Percentiles rank a stretch among this genome's conserved stretches.
phyloP scores from a whole-genome alignment of 2,113 vertebrate species.

The Sakesphorus luctuosus region DNA sequence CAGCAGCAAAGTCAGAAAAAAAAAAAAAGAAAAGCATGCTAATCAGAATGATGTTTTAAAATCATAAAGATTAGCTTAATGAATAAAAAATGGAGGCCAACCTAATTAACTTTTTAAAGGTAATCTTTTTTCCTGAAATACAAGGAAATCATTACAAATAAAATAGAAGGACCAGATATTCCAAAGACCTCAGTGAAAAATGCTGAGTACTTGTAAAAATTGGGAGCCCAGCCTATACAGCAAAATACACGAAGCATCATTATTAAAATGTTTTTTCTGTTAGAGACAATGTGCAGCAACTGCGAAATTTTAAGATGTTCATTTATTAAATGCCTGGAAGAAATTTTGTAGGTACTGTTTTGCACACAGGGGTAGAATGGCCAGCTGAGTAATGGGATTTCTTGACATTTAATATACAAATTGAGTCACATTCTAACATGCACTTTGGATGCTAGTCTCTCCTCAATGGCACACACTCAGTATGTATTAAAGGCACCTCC shows the following conservation, averaged over 20 bases:
- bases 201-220: background rate
- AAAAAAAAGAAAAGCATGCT: constrained; percentile 23
- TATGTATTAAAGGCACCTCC: background rate
- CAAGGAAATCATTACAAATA: background rate
- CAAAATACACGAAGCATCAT: background rate
- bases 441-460: background rate
- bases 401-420: background rate
- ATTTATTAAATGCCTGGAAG: background rate
- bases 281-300: background rate
- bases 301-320: background rate
- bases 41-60: background rate
- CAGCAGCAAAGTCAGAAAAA: constrained; percentile 47
- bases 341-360: background rate
- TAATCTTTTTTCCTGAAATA: background rate
- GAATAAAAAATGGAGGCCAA: background rate
- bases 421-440: background rate
- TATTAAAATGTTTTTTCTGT: background rate
- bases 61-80: background rate
- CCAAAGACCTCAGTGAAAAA: background rate
- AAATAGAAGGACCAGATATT: background rate
- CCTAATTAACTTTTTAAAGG: background rate
- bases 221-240: background rate
- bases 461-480: background rate
- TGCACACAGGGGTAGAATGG: background rate
- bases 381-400: background rate